Base-by-base conservation (phyloP, 1,140 invertebrate genomes). In the Microvelia longipes region DNA sequence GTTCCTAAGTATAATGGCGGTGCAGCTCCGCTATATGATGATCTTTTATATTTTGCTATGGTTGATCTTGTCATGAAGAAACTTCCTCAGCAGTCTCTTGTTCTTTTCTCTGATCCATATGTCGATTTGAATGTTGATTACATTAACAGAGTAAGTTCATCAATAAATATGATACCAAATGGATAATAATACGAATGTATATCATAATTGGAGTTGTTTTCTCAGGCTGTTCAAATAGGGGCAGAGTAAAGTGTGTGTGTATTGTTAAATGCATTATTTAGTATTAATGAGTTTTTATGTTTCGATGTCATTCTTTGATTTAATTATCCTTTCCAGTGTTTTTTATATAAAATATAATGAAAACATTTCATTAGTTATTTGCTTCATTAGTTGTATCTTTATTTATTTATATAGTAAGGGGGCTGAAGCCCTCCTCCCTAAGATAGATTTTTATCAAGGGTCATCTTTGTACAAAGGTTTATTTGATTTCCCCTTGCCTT, bases 101-200 rank as follows among this genome's bases (percentile, higher is more conserved):
- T 91, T 67, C 79, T 92, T 63, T 77, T 90, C 71, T 81, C 83
- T 24, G 83, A 86, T 72, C 82, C 85, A 24, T 83, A 84, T 72
- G 85, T 88, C 78, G 85, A 88, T 75, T 81, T 94, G 67, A 85
- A 85, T 69, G 76, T 84, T 60, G 92, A 95, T 76, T 94, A 91
- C 79, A 82, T 95, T 24, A 96, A 94, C 74, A 83, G 89, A 74
- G 89, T 90, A 76, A 81, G 82, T 77, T 69, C 72, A 66, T 68
- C 66, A 68, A 66, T 69, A 30, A 62, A 69, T n/a, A 63, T 28
- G 15, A 63, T 19, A 50, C 67, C 15, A n/a, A 25, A 24, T 25
- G 67, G 25, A 14, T 66, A 11, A 24, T 65, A 1, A 35, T 26
- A 2, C 26, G 11, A 13, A 65, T n/a, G 28, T 30, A 65, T 13